Conservation (phyloP, 2,797 vertebrate genomes). For the Neosilurus mollespiculum region DNA sequence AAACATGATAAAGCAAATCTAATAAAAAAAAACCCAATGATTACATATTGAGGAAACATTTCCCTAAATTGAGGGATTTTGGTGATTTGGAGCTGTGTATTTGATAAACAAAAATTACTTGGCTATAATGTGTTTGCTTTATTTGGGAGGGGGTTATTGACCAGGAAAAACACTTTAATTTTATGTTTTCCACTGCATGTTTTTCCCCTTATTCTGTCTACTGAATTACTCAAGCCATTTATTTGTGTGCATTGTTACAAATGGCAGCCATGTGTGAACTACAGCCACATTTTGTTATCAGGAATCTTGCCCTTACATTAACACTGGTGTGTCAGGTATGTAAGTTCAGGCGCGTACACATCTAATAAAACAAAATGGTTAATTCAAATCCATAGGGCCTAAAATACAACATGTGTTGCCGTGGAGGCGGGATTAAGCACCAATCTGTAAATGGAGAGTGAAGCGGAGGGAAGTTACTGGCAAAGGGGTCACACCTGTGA, state of each 20-base stretch:
- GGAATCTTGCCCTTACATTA: neutral
- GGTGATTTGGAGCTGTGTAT: conserved; percentile 53
- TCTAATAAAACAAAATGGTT: neutral
- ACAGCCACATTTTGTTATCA: neutral
- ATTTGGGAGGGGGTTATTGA: conserved; percentile 56
- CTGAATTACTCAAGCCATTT: conserved; percentile 43
- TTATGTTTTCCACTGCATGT: conserved; percentile 38
- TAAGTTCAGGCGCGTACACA: neutral
- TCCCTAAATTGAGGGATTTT: conserved; percentile 51
- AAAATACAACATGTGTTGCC: neutral
- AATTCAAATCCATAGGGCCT: neutral
- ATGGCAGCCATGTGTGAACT: neutral
- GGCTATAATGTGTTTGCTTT: conserved; percentile 50
- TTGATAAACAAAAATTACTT: conserved; percentile 52
- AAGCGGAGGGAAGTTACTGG: no score
- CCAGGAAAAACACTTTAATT: conserved; percentile 41
- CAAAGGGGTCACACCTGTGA: no score
- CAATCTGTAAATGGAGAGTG: no score
- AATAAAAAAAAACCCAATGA: conserved; percentile 35
- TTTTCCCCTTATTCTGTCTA: conserved; percentile 51
- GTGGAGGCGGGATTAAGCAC: no score
- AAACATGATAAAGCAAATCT: conserved; percentile 21
- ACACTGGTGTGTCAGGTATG: neutral
- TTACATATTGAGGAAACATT: conserved; percentile 57
- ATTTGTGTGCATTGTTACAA: conserved; percentile 12